Evolutionary conservation across 2,113 vertebrate genomes (phyloP).

Genomic region (Accipiter virgatus): DNA sequence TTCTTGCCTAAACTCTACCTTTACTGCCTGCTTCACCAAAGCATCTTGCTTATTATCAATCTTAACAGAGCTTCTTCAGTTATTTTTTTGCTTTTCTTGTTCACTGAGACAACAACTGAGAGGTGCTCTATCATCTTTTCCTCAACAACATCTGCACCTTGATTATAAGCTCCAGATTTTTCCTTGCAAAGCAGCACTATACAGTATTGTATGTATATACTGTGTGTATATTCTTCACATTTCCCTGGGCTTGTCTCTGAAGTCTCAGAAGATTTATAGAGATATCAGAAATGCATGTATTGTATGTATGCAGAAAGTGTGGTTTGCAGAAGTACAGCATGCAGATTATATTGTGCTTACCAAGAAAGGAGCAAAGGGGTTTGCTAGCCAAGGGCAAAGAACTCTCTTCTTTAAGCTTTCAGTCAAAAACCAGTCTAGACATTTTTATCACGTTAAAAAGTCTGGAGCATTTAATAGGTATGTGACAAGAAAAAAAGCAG

Average conservation of each 20-base stretch:
- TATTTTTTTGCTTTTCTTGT: neutral
- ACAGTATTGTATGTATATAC: neutral
- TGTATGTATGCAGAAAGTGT: neutral
- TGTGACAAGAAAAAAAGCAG: constrained; percentile 30
- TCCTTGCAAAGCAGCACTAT: neutral
- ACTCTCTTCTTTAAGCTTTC: constrained; percentile 33
- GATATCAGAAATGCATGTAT: neutral
- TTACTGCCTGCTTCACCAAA: neutral
- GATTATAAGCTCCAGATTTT: neutral
- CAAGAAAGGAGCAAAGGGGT: neutral
- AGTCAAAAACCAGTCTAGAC: constrained; percentile 30
- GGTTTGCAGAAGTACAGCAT: neutral
- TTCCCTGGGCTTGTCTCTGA: neutral
- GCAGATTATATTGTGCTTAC: neutral
- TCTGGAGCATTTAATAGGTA: constrained; percentile 39
- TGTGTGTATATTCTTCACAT: neutral
- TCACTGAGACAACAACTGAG: neutral
- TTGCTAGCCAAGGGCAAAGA: constrained; percentile 58
- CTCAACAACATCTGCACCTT: neutral
- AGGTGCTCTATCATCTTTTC: neutral
- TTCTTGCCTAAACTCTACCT: neutral
- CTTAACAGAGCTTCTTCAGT: neutral
- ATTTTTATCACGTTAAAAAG: constrained; percentile 49
- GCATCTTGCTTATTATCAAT: neutral
- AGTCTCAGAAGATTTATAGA: neutral